Evolutionary conservation across 1,140 invertebrate genomes (phyloP), one percentile per base, ranked within the genome.

Genomic region (Zophobas morio): DNA sequence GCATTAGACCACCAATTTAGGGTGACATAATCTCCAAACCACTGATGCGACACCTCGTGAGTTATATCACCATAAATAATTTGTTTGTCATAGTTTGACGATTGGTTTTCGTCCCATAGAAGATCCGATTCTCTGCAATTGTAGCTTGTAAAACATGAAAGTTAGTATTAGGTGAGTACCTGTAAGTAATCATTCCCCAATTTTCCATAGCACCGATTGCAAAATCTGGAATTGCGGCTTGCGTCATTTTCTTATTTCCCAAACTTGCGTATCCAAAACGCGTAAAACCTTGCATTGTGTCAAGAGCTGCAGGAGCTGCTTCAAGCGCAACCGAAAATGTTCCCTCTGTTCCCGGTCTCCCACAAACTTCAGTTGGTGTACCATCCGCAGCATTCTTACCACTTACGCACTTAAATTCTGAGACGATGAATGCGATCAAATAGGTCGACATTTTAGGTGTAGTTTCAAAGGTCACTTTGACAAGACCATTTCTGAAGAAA

Each of bases 171-270:
- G 20, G n/a, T 1, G 6, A 37, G 8, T 75, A 80, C 80, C 81
- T 76, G 70, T 90, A 92, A 1, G 89, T 90, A 1, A 92, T 88
- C 0, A 92, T 82, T 5, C 92, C 92, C 91, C 94, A 96, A 86
- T 96, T 95, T 84, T 96, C 94, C 93, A 96, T 95, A 35, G 95
- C 96, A 37, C 93, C 94, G 0, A 94, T 91, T 0, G 89, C 88
- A 86, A 96, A 97, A 20, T 20, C 20, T 20, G 20, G 20, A 20
- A 20, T 20, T 20, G 20, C 20, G 20, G 20, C 20, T 20, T 93
- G 89, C 80, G 93, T 90, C 79, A 88, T 81, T 81, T 90, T 46
- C 1, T 0, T 20, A 0, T 37, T 3, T 66, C 49, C 78, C 40
- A 83, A 0, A 6, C 0, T 1, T 84, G 78, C 0, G 32, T 37